Conservation (phyloP, 1,140 invertebrate species). For the Lepidurus apus region DNA sequence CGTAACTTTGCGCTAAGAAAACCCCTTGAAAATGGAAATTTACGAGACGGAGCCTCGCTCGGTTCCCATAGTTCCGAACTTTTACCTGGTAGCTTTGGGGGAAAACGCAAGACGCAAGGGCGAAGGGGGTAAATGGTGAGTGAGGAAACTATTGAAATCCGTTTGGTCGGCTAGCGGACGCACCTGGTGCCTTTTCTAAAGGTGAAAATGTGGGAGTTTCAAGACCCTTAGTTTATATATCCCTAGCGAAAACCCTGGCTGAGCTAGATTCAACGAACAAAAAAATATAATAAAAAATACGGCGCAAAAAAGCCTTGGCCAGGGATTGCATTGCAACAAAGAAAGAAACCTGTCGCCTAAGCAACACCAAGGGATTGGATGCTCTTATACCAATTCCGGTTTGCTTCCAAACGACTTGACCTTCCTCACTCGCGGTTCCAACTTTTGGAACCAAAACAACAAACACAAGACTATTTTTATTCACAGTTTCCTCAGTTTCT, state of each 20-base stretch:
- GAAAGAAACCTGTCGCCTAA: background rate
- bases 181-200: slow-evolving; percentile 7
- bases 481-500: too few relatives aligned
- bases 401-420: background rate
- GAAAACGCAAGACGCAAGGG: background rate
- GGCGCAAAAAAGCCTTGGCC: too few relatives aligned
- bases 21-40: too few relatives aligned
- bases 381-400: background rate
- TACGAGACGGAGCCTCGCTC: background rate
- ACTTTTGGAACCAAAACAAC: too few relatives aligned
- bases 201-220: background rate
- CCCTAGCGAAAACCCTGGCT: background rate
- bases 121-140: background rate
- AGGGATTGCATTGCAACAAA: background rate
- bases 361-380: background rate
- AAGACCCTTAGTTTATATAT: background rate
- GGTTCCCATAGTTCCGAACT: background rate
- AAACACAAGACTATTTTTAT: too few relatives aligned
- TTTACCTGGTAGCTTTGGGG: background rate
- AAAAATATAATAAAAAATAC: too few relatives aligned
- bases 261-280: background rate
- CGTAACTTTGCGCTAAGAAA: background rate
- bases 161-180: background rate
- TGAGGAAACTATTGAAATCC: background rate
- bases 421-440: too few relatives aligned